Evolutionary conservation across 2,888 invertebrate genomes (phyloP).

Genomic region (Vannuccia rotundouncinata): DNA sequence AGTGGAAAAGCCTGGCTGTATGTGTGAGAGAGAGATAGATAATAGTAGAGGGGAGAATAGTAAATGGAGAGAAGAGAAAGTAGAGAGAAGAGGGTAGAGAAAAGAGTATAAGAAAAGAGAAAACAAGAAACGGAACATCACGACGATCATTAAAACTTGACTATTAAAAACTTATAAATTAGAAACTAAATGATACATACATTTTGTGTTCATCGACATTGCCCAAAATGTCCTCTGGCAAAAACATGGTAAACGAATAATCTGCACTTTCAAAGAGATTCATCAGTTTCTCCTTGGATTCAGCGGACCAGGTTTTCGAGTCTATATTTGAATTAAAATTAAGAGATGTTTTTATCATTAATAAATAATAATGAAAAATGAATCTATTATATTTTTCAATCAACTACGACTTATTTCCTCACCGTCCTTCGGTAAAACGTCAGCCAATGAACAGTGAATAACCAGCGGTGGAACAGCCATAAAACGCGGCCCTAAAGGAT

Average conservation of each 20-base stretch:
- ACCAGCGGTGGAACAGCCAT: neutral
- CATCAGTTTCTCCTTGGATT: neutral
- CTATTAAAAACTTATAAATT: no score
- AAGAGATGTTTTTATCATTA: no score
- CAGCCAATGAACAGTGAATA: neutral
- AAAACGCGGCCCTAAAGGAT: neutral
- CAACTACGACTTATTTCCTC: neutral
- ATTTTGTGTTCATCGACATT: no score
- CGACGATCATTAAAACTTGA: no score
- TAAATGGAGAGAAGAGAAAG: no score
- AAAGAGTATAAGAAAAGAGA: neutral
- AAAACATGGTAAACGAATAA: neutral
- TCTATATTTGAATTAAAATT: no score
- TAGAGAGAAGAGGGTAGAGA: neutral
- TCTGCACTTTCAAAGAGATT: neutral
- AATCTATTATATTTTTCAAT: neutral
- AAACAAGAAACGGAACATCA: no score
- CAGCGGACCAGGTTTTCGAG: neutral
- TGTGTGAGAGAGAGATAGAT: no score
- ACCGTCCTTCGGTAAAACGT: neutral
- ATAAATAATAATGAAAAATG: no score
- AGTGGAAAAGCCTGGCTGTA: no score
- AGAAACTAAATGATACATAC: no score
- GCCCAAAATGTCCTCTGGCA: neutral
- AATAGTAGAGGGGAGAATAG: no score